phyloP scores from a whole-genome alignment of 2,113 vertebrate species.

The Caranx ignobilis region DNA sequence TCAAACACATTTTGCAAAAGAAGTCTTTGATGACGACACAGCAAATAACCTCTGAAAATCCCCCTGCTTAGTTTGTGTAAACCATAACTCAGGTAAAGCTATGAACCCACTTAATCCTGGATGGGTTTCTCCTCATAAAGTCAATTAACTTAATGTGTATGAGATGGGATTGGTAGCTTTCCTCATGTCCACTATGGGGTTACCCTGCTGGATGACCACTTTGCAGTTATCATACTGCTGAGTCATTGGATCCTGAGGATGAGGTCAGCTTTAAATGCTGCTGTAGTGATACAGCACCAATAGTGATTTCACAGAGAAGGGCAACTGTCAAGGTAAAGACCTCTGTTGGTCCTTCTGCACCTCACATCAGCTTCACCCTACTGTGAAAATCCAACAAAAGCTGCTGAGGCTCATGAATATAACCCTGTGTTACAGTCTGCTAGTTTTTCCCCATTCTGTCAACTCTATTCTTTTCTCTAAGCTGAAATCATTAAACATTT shows the following conservation, averaged over 20 bases:
- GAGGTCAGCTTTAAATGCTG: constrained; percentile 65
- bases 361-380: background rate
- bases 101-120: constrained; percentile 43
- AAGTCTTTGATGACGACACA: background rate
- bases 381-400: constrained; percentile 17
- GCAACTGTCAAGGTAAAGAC: constrained; percentile 61
- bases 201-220: constrained; percentile 38
- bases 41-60: background rate
- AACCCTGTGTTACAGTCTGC: background rate
- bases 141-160: constrained; percentile 70
- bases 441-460: too few relatives aligned
- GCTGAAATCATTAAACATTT: background rate
- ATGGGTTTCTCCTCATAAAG: constrained; percentile 31
- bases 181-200: constrained; percentile 50
- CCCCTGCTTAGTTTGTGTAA: background rate
- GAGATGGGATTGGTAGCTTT: constrained; percentile 56
- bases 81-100: constrained; percentile 9
- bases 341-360: constrained; percentile 38
- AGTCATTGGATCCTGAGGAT: constrained; percentile 62
- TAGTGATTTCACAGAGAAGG: constrained; percentile 48
- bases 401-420: constrained; percentile 6
- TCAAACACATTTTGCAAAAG: background rate
- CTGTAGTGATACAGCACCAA: constrained; percentile 17
- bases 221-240: constrained; percentile 60
- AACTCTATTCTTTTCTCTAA: background rate